Conservation (phyloP, 2,797 vertebrate species). For the Pampus argenteus region DNA sequence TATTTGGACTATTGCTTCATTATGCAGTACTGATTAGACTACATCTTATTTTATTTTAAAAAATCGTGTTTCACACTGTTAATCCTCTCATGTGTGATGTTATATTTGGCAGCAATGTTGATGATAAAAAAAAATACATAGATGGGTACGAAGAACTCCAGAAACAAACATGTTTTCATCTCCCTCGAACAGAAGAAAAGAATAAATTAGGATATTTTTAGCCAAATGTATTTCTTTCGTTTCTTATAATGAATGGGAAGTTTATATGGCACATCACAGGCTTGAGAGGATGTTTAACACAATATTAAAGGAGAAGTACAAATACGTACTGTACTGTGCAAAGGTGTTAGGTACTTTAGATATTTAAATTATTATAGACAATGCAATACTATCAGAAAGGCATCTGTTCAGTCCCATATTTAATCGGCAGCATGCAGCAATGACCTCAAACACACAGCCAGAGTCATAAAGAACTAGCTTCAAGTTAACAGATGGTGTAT, state of each 20-base stretch:
- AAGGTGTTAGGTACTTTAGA: too few species aligned
- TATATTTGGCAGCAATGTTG: constrained; percentile 33
- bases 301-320: constrained; percentile 51
- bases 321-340: too few species aligned
- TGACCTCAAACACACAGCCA: too few species aligned
- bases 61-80: constrained; percentile 32
- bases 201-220: constrained; percentile 16
- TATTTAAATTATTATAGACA: too few species aligned
- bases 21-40: background rate
- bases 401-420: too few species aligned
- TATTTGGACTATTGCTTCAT: background rate
- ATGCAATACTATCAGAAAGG: too few species aligned
- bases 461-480: too few species aligned
- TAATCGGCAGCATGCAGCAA: too few species aligned
- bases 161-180: background rate
- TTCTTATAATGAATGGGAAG: constrained; percentile 15
- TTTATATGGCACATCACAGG: constrained; percentile 13
- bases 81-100: constrained; percentile 11
- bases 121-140: constrained; percentile 23
- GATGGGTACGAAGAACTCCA: background rate
- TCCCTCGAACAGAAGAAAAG: constrained; percentile 1
- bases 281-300: background rate
- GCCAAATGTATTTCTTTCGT: background rate
- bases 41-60: background rate
- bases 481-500: too few species aligned